These are phyloP conservation scores for Xiphias gladius DNA, from an alignment of 2,113 vertebrate species.

Conservation along the genomic window DNA sequence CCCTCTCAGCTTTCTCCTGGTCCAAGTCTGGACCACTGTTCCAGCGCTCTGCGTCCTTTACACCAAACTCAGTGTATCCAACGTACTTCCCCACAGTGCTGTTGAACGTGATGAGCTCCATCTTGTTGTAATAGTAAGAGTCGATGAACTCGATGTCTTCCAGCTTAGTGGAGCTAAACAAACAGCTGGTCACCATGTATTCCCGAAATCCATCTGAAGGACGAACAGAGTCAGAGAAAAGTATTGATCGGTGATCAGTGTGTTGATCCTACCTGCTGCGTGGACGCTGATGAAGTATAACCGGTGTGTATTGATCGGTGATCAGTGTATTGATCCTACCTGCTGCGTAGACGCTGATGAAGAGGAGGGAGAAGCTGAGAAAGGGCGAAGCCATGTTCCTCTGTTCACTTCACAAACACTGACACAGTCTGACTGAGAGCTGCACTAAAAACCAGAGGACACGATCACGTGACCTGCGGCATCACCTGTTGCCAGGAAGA, in stretches of 20 bases:
- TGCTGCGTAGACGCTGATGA: conserved; percentile 40
- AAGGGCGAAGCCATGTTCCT: conserved; percentile 51
- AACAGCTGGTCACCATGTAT: rapidly evolving
- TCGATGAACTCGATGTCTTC: neutral
- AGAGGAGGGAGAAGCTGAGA: conserved; percentile 34
- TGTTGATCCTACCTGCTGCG: too few relatives aligned
- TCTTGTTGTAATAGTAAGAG: neutral
- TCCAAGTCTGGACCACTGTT: rapidly evolving
- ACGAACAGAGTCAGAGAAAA: too few relatives aligned
- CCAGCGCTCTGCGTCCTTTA: rapidly evolving
- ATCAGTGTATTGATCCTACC: conserved; percentile 32
- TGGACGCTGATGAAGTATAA: too few relatives aligned
- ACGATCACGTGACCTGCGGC: conserved; percentile 39
- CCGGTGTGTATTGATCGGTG: conserved; percentile 13
- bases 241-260: neutral
- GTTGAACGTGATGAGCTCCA: neutral
- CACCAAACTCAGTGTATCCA: conserved; percentile 20
- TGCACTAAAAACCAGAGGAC: neutral
- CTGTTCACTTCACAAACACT: conserved; percentile 11
- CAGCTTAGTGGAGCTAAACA: conserved; percentile 61
- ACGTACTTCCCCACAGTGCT: conserved; percentile 1
- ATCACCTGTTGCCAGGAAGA: conserved; percentile 63
- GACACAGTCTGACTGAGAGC: conserved; percentile 15
- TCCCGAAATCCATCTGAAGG: conserved; percentile 38
- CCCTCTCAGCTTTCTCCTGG: rapidly evolving